Percentiles rank a stretch among this genome's conserved stretches.
Evolutionary conservation across 2,113 vertebrate species (phyloP).

Genomic region (Microtus oregoni): DNA sequence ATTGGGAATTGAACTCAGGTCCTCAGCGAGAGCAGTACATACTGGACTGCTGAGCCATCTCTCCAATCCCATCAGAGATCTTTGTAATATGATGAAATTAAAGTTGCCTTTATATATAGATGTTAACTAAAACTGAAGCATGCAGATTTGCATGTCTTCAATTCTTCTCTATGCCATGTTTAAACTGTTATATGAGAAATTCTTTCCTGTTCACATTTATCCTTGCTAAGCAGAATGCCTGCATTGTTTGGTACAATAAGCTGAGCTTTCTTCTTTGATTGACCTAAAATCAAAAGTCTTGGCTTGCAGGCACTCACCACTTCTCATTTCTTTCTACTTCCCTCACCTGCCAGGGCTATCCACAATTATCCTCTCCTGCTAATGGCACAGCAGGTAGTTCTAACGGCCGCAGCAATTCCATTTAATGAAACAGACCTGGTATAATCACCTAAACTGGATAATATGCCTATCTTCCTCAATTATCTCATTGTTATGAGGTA

Average conservation of each 20-base stretch:
- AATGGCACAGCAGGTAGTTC: not conserved
- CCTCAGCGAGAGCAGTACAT: no score
- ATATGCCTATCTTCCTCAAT: conserved; percentile 39
- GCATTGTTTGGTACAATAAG: not conserved
- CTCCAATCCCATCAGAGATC: not conserved
- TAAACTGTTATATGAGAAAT: conserved; percentile 3
- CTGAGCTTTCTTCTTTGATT: not conserved
- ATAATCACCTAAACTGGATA: conserved; percentile 44
- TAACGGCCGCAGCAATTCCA: not conserved
- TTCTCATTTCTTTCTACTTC: not conserved
- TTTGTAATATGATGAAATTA: not conserved
- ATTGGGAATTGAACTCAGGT: no score
- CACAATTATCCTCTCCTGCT: not conserved
- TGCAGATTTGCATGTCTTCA: not conserved
- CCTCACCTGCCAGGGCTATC: not conserved
- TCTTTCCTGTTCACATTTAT: not conserved
- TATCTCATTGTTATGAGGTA: conserved; percentile 62
- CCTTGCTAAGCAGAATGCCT: not conserved
- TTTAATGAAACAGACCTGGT: conserved; percentile 43
- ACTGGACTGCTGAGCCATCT: not conserved
- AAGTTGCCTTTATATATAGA: not conserved
- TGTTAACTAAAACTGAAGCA: not conserved
- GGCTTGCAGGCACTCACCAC: not conserved
- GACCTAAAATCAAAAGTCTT: not conserved
- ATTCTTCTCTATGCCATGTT: not conserved